Conservation (phyloP, 35 echinoderm and acorn worm species). For the Anneissia japonica region DNA sequence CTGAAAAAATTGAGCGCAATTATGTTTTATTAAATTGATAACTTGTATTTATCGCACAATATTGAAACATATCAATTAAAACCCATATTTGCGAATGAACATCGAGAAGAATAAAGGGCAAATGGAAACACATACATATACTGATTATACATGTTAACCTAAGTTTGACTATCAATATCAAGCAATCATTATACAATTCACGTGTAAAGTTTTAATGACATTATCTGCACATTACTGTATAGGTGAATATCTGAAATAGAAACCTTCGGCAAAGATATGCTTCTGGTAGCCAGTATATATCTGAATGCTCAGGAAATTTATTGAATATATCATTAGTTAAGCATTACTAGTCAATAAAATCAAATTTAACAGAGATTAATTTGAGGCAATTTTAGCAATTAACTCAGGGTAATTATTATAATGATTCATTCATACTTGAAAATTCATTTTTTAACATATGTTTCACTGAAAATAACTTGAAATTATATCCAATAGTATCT, state of each 20-base stretch:
- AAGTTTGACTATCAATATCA: background rate
- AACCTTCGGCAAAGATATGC: background rate
- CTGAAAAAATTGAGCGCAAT: background rate
- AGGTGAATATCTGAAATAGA: background rate
- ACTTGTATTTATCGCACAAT: background rate
- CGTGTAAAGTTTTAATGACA: background rate
- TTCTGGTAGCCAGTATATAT: background rate
- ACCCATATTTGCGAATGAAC: background rate
- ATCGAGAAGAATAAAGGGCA: background rate
- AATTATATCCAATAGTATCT: background rate
- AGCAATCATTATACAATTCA: background rate
- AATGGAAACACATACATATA: background rate
- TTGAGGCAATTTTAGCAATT: too few species aligned
- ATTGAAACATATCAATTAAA: background rate
- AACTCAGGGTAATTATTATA: too few species aligned
- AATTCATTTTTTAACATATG: too few species aligned
- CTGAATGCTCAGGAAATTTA: background rate
- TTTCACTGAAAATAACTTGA: too few species aligned
- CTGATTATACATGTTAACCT: background rate
- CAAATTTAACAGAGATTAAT: too few species aligned
- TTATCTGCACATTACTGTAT: background rate
- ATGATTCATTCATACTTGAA: too few species aligned
- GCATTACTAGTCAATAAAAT: background rate
- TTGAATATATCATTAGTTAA: background rate
- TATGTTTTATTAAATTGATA: slow-evolving; percentile 3